Base-by-base conservation (phyloP, 2,113 vertebrate species). In the Podarcis raffonei region DNA sequence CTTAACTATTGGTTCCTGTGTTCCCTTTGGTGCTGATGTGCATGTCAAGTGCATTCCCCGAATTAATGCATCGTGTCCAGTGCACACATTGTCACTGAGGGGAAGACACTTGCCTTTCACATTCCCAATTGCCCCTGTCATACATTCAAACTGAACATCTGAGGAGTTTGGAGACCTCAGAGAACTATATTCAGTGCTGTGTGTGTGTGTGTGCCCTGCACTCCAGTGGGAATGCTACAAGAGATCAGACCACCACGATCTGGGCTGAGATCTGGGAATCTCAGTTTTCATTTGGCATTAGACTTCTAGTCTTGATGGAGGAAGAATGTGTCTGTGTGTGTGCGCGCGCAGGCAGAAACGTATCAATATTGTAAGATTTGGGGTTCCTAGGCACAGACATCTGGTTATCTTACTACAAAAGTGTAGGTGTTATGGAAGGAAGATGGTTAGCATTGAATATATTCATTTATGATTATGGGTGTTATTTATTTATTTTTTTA, bases 401-500 rank as follows among this genome's bases (percentile, higher is more conserved):
- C 18, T 76, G 37, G 2, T 66, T 77, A 35, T 48, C 30, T 68
- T 30, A 30, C 74, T 77, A 48, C 7, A 30, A 30, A 83, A 66
- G 53, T 66, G 35, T 88, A 83, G 37, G 35, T 48, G 22, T 48
- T 66, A 65, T 74, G 25, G 72, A 68, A 30, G 25, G 42, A 30
- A 27, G 6, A 3, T 25, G 62, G 39, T 20, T 66, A 30, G 81
- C 9, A 11, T 16, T 83, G 27, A 65, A 66, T 82, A 25, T 23
- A 66, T 83, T 76, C 37, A 66, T 83, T 11, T 83, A 25, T 69
- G 59, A 88, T 83, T 32, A 76, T 48, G 37, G 8, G 12, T n/a
- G n/a, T n/a, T n/a, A n/a, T 76, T 65, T 25, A 27, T 48, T 83
- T 65, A 75, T 86, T 48, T 59, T 83, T 93, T 88, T 77, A 12